Evolutionary conservation across 2,113 vertebrate species (phyloP).

Genomic region (Saccopteryx bilineata): DNA sequence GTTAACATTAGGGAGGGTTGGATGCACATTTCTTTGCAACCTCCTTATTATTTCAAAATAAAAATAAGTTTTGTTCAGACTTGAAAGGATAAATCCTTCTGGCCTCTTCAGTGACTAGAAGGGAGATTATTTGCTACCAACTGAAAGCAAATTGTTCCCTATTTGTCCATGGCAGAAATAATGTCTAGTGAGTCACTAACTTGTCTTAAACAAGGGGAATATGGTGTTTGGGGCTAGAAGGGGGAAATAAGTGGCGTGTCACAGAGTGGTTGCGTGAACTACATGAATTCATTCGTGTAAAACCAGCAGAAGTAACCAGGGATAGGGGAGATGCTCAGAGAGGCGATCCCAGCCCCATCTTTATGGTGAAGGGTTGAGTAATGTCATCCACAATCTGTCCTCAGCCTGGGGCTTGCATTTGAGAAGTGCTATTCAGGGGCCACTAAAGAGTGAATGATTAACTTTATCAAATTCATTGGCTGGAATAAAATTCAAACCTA

Average conservation of each 20-base stretch:
- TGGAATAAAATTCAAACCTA: not conserved
- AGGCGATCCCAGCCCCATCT: not conserved
- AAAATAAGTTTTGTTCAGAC: not conserved
- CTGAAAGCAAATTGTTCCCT: not conserved
- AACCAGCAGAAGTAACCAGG: not conserved
- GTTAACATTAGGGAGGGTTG: not conserved
- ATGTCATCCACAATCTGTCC: not conserved
- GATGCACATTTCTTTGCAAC: not conserved
- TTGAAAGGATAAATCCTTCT: not conserved
- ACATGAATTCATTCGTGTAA: not conserved
- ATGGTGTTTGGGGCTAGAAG: not conserved
- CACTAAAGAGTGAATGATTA: not conserved
- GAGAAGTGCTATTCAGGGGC: not conserved
- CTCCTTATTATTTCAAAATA: conserved; percentile 6
- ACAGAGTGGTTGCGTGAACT: not conserved
- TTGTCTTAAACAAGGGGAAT: not conserved
- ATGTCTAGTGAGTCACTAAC: conserved; percentile 1
- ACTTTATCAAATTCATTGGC: not conserved
- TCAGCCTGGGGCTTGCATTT: not conserved
- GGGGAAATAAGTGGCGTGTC: not conserved
- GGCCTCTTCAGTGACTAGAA: not conserved
- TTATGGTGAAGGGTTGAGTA: not conserved
- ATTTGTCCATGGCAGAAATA: not conserved
- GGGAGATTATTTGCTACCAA: not conserved
- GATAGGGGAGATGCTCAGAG: not conserved